These are phyloP conservation scores for Noctua fimbriata DNA, from an alignment of 2,888 invertebrate genomes.

Conservation along the genomic window DNA sequence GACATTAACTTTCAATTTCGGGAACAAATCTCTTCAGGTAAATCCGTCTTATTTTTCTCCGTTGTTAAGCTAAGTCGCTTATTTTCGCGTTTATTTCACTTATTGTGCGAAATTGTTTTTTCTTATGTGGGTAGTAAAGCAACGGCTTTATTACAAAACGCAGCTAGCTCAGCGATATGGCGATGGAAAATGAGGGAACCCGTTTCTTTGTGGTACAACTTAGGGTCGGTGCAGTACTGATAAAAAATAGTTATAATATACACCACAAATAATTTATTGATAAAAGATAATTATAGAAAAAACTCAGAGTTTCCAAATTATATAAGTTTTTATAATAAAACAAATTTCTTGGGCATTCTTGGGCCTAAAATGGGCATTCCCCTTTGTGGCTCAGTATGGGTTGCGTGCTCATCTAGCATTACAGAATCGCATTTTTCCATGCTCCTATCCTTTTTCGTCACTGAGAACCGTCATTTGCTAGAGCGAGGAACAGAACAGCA, in stretches of 20 bases:
- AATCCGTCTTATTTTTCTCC: slow-evolving; percentile 22
- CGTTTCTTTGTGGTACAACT: neutral
- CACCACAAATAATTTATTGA: too few relatives aligned
- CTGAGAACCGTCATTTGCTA: neutral
- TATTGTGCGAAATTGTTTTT: slow-evolving; percentile 32
- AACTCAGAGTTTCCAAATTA: too few relatives aligned
- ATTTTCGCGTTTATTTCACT: slow-evolving; percentile 33
- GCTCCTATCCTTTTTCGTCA: neutral
- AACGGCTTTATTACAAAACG: slow-evolving; percentile 4
- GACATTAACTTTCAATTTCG: slow-evolving; percentile 11
- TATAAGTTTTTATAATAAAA: too few relatives aligned
- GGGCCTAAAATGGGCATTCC: too few relatives aligned
- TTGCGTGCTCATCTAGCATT: neutral
- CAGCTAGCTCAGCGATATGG: slow-evolving; percentile 7
- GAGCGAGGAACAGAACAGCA: neutral
- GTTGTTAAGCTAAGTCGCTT: slow-evolving; percentile 21
- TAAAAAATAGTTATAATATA: neutral
- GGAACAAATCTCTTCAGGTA: slow-evolving; percentile 1
- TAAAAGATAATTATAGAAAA: too few relatives aligned
- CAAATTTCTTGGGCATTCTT: too few relatives aligned
- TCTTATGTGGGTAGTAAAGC: neutral
- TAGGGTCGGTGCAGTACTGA: neutral
- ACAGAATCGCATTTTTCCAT: neutral
- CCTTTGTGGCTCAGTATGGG: neutral
- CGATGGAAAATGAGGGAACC: neutral